Percentiles rank a stretch among this genome's conserved stretches.
Evolutionary conservation across 2,888 invertebrate genomes (phyloP).

Genomic region (Dendrolimus pini): DNA sequence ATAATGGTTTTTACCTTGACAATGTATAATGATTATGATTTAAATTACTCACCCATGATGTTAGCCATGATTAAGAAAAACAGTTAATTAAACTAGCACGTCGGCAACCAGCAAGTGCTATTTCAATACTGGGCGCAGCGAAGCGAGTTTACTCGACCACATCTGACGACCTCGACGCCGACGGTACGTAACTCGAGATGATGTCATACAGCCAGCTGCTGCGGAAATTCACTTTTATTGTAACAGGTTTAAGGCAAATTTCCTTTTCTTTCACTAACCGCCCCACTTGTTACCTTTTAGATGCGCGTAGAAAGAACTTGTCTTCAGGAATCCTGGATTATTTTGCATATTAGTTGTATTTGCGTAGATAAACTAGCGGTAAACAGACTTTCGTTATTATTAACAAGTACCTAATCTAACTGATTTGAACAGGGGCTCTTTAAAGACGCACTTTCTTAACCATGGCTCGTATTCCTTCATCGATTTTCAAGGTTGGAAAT

Average conservation of each 20-base stretch:
- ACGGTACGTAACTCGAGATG: slow-evolving; percentile 28
- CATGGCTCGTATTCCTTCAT: too few relatives aligned
- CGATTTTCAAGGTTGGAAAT: too few relatives aligned
- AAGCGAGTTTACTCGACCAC: slow-evolving; percentile 17
- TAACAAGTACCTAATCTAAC: too few relatives aligned
- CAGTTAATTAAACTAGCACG: slow-evolving; percentile 25
- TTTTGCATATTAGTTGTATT: neutral
- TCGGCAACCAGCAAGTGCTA: slow-evolving; percentile 36
- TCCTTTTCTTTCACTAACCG: neutral
- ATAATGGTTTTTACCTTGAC: neutral
- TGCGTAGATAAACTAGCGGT: too few relatives aligned
- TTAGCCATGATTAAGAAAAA: slow-evolving; percentile 51
- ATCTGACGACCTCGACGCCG: slow-evolving; percentile 27
- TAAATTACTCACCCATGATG: slow-evolving; percentile 53
- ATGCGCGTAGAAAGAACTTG: neutral
- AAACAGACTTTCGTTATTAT: too few relatives aligned
- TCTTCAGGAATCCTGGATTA: neutral
- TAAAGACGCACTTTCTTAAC: too few relatives aligned
- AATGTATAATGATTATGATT: neutral
- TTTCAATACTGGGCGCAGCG: slow-evolving; percentile 39
- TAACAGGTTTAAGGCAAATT: slow-evolving; percentile 13
- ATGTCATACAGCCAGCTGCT: slow-evolving; percentile 36
- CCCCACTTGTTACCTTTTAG: neutral
- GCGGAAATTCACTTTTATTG: slow-evolving; percentile 24
- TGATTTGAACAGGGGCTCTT: too few relatives aligned